phyloP scores from a whole-genome alignment of 2,888 invertebrate genomes.

The Leistus spinibarbis region DNA sequence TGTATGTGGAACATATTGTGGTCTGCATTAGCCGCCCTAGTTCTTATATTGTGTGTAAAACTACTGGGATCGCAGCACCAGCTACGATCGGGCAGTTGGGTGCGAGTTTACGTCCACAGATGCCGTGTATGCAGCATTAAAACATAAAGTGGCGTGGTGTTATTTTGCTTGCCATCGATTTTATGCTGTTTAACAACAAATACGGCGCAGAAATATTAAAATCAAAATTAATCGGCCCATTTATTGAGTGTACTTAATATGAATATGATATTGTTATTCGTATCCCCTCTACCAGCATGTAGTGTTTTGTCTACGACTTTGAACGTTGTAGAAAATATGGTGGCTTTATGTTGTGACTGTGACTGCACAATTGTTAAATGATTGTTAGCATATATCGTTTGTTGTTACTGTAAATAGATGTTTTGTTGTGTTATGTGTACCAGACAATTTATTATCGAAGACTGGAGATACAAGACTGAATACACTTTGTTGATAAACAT shows the following conservation, averaged over 20 bases:
- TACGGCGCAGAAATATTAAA: background rate
- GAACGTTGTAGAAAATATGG: constrained; percentile 37
- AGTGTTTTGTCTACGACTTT: constrained; percentile 31
- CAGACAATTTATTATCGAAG: constrained; percentile 20
- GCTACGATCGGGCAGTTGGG: background rate
- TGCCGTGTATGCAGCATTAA: background rate
- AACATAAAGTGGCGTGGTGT: constrained; percentile 33
- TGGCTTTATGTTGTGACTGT: constrained; percentile 37
- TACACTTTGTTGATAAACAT: constrained; percentile 26
- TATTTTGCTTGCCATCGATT: constrained; percentile 26
- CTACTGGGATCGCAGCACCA: background rate
- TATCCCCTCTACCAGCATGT: constrained; percentile 26
- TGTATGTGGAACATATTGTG: no score
- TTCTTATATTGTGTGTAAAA: background rate
- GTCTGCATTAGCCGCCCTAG: background rate
- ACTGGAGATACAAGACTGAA: constrained; percentile 38
- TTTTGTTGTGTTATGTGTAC: constrained; percentile 36
- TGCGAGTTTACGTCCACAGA: background rate
- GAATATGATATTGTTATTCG: constrained; percentile 14
- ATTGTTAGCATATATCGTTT: constrained; percentile 26
- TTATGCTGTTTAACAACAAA: constrained; percentile 24
- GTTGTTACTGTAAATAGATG: constrained; percentile 38
- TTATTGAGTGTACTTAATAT: constrained; percentile 20
- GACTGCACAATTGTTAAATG: constrained; percentile 34
- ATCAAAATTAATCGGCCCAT: background rate